Conservation (phyloP, 2,113 vertebrate species). For the Notothenia coriiceps region DNA sequence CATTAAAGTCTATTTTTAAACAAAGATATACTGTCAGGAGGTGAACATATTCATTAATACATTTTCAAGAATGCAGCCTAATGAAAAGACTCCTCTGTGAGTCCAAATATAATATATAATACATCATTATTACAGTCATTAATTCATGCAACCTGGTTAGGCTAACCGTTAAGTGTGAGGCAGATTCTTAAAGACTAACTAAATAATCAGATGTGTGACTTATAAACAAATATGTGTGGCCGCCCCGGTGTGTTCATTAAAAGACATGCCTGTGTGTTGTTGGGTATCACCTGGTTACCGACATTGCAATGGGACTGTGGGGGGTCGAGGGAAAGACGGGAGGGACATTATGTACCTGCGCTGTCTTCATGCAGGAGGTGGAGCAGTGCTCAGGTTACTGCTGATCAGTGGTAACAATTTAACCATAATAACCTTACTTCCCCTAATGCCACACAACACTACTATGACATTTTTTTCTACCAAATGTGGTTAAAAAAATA, state of each 20-base stretch:
- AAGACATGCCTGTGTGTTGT: constrained; percentile 56
- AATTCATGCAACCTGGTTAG: no score
- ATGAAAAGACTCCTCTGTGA: background rate
- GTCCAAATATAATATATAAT: background rate
- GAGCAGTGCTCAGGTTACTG: constrained; percentile 45
- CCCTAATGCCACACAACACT: background rate
- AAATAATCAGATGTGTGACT: constrained; percentile 41
- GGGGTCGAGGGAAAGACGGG: constrained; percentile 33
- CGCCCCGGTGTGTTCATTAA: constrained; percentile 53
- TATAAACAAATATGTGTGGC: constrained; percentile 41
- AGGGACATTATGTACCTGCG: constrained; percentile 44
- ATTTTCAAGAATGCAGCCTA: background rate
- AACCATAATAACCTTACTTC: background rate
- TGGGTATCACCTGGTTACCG: constrained; percentile 66
- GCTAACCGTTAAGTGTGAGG: no score
- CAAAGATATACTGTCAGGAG: background rate
- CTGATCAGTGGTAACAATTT: constrained; percentile 16
- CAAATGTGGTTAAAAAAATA: background rate
- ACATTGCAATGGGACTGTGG: constrained; percentile 17
- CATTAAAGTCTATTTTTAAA: no score
- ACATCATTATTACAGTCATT: no score
- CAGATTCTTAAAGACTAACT: constrained; percentile 5
- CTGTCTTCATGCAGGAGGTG: constrained; percentile 8
- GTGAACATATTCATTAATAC: background rate
- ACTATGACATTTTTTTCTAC: background rate